These are phyloP conservation scores for Alitta virens DNA, from an alignment of 2,888 invertebrate genomes.

Conservation along the genomic window DNA sequence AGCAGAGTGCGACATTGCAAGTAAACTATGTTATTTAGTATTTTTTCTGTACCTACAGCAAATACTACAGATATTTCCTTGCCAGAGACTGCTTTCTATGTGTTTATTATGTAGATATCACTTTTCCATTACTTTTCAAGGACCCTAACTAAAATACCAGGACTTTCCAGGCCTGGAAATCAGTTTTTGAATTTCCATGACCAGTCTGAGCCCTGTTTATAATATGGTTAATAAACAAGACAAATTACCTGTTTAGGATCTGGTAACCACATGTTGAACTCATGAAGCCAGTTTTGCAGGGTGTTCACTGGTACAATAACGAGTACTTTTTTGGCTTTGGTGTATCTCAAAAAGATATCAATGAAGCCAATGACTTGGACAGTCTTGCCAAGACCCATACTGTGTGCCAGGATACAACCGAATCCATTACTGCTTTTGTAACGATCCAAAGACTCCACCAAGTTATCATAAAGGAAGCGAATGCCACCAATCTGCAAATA, in stretches of 20 bases:
- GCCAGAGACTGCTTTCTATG: too few species aligned
- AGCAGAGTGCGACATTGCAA: too few species aligned
- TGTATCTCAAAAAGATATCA: conserved; percentile 90
- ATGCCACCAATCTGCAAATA: conserved; percentile 82
- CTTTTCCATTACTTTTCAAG: too few species aligned
- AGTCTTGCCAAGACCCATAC: conserved; percentile 99
- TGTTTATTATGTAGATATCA: too few species aligned
- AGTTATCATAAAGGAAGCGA: conserved; percentile 92
- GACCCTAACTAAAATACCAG: too few species aligned
- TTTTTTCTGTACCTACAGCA: too few species aligned
- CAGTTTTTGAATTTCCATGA: too few species aligned
- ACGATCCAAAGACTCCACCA: conserved; percentile 87
- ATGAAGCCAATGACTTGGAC: conserved; percentile 86
- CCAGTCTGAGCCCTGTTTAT: too few species aligned
- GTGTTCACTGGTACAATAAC: conserved; percentile 99
- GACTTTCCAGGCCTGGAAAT: too few species aligned
- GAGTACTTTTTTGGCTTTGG: conserved; percentile 81
- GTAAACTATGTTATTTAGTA: too few species aligned
- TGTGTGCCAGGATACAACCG: conserved; percentile 97
- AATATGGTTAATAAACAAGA: background rate
- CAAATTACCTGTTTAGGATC: conserved; percentile 1
- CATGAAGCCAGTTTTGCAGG: conserved; percentile 94
- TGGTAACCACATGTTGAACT: conserved; percentile 97
- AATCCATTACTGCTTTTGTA: conserved; percentile 85
- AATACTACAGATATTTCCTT: too few species aligned